Evolutionary conservation across 1,140 invertebrate species (phyloP).

Genomic region (Schlechtendalia chinensis): DNA sequence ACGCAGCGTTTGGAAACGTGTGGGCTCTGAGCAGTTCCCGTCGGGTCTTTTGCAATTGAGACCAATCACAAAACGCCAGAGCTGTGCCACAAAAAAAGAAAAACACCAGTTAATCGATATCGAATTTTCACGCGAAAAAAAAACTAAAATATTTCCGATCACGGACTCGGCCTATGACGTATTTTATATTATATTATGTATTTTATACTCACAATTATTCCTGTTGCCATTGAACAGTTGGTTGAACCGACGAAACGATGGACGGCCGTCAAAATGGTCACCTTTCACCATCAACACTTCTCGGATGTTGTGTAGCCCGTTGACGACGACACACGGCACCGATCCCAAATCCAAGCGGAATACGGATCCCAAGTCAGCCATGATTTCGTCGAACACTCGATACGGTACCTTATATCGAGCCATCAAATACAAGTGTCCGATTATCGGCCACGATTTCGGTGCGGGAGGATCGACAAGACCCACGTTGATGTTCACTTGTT

Average conservation of each 20-base stretch:
- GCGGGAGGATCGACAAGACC: conserved; percentile 58
- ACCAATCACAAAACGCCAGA: conserved; percentile 83
- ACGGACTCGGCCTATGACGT: too few relatives aligned
- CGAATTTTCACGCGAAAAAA: not conserved
- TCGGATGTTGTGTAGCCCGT: conserved; percentile 64
- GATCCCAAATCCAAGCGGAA: conserved; percentile 64
- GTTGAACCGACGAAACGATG: conserved; percentile 66
- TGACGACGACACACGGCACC: conserved; percentile 65
- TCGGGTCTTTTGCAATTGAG: conserved; percentile 72
- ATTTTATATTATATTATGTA: not conserved
- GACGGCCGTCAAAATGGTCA: conserved; percentile 65
- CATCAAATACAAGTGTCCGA: conserved; percentile 64
- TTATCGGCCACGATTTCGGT: conserved; percentile 62
- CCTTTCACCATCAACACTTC: conserved; percentile 66
- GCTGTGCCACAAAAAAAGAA: conserved; percentile 59
- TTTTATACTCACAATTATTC: conserved; percentile 67
- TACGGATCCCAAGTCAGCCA: conserved; percentile 61
- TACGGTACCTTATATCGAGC: conserved; percentile 65
- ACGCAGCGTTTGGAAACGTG: conserved; percentile 71
- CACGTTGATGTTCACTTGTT: not conserved
- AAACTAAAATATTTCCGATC: too few relatives aligned
- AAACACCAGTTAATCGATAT: not conserved
- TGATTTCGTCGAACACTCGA: conserved; percentile 63
- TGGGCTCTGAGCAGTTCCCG: conserved; percentile 68
- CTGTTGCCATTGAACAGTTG: conserved; percentile 66